Conservation (phyloP, 30 jellyfish, hydroid and myxozoan species). For the Turritopsis rubra region DNA sequence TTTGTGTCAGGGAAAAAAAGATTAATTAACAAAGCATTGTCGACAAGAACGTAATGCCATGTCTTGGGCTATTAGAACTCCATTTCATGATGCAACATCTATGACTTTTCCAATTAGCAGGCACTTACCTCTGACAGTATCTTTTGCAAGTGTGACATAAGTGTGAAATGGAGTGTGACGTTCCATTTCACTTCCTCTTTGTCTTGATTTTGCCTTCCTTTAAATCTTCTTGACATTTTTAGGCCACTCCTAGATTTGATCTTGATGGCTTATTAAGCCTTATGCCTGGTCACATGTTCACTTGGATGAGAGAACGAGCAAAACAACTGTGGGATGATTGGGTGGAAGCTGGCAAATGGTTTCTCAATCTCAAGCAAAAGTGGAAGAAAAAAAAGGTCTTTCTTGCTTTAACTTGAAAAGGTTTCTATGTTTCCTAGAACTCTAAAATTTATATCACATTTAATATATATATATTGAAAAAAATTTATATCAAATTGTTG, state of each 20-base stretch:
- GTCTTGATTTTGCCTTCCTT: background rate
- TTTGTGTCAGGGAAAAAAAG: no score
- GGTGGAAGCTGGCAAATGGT: slow-evolving; percentile 32
- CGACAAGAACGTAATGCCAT: no score
- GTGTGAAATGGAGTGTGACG: no score
- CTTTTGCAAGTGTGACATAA: no score
- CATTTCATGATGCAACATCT: no score
- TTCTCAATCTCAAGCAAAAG: slow-evolving; percentile 24
- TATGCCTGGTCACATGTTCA: slow-evolving; percentile 35
- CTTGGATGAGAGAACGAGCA: slow-evolving; percentile 62
- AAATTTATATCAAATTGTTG: background rate
- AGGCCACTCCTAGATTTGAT: slow-evolving; percentile 56
- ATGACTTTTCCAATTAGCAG: no score
- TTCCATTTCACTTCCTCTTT: no score
- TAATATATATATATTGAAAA: no score
- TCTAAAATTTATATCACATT: background rate
- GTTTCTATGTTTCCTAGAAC: background rate
- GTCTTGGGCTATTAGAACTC: no score
- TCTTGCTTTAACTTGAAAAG: background rate
- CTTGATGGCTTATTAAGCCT: slow-evolving; percentile 49
- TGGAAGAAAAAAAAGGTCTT: slow-evolving; percentile 57
- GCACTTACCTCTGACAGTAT: no score
- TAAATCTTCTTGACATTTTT: background rate
- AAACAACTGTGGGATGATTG: slow-evolving; percentile 59
- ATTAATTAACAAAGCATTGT: no score